These are phyloP conservation scores for Amiota communis DNA, from an alignment of 2,888 invertebrate species.

Conservation along the genomic window DNA sequence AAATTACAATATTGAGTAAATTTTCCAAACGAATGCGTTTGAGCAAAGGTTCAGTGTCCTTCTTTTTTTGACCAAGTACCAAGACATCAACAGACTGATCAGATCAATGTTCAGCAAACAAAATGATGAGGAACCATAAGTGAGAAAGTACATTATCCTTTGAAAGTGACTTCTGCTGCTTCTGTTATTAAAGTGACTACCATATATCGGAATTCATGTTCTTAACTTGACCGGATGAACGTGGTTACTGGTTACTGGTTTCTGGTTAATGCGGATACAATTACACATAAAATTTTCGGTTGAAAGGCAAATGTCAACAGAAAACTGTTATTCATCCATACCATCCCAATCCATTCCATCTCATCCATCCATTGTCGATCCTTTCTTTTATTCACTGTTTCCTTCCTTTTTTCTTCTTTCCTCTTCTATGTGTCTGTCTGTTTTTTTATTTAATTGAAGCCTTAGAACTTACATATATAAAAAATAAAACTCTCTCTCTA, in stretches of 20 bases:
- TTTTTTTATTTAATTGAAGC: neutral
- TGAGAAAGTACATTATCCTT: neutral
- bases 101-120: no score
- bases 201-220: constrained; percentile 31
- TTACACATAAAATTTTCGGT: constrained; percentile 39
- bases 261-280: constrained; percentile 56
- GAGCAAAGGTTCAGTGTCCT: constrained; percentile 58
- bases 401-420: constrained; percentile 1
- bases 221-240: constrained; percentile 57
- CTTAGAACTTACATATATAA: no score
- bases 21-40: constrained; percentile 65
- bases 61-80: constrained; percentile 13
- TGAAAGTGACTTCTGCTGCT: constrained; percentile 3
- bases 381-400: constrained; percentile 41
- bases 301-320: no score
- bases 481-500: no score
- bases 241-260: constrained; percentile 58
- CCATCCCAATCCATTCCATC: no score
- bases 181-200: neutral
- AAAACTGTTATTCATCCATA: no score
- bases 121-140: no score
- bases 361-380: no score
- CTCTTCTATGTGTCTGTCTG: neutral
- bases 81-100: neutral
- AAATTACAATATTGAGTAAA: constrained; percentile 54